Base-by-base conservation (phyloP, 2,888 invertebrate species). In the Agrochola circellaris region DNA sequence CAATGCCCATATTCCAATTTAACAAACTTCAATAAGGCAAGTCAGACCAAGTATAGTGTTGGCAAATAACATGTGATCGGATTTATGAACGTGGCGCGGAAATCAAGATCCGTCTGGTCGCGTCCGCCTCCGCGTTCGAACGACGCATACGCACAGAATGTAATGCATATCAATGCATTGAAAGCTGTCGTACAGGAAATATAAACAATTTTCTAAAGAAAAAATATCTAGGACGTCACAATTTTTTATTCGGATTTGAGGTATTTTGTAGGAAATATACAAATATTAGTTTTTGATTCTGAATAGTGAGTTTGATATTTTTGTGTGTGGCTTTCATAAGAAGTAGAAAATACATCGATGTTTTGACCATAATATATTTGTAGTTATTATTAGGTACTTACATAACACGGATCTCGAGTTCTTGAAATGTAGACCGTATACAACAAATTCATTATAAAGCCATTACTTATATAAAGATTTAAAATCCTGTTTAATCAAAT, bases 121-220 rank as follows among this genome's bases (percentile, higher is more conserved):
- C 45, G 60, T 85, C 74, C 72, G 74, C 73, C 71, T 77, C 61
- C 76, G 74, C 58, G 62, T 71, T 56, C 56, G 45, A 60, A 15
- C 54, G 6, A n/a, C 56, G 68, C 81, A 26, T 74, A 77, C 69
- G 51, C 68, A 58, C 42, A 13, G 38, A 67, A 60, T 75, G 65
- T 70, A 83, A 67, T 69, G 72, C 72, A 76, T 75, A 77, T 77
- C 62, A 71, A 80, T 85, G n/a, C 13, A 61, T 73, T 81, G 81
- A 83, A 85, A 85, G 83, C 69, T 26, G 66, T 60, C 13, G 11
- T 60, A 20, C 51, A 61, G 75, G 68, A 79, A 82, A 56, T 73
- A 58, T 26, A 45, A 26, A n/a, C 15, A 30, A 54, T 65, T 48
- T 69, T 51, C 2, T n/a, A 66, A 61, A 23, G 17, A 13, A 15